Evolutionary conservation across 2,113 vertebrate genomes (phyloP), one percentile per base, ranked within the genome.

Genomic region (Oryzias celebensis): DNA sequence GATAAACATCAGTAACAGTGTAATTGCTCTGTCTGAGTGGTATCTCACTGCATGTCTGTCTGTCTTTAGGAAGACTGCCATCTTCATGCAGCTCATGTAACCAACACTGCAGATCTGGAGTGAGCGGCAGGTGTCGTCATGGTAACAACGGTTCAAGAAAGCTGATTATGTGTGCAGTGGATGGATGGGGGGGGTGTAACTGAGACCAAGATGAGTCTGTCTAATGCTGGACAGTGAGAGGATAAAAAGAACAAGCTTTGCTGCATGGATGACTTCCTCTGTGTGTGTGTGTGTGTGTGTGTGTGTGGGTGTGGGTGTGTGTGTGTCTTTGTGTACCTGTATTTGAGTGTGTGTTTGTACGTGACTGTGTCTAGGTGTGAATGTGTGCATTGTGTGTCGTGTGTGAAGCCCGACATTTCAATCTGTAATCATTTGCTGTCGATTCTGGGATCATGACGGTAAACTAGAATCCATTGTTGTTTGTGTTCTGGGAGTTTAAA

Each of bases 161-260:
- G 70, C 72, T 69, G 80, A 76, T 62, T 71, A 43, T 61, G 73
- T 58, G 67, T 69, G 31, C 77, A 77, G 77, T 54, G 79, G 83
- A 79, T 75, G 58, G 52, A 78, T 44, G 58, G 56, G 72, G 59
- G 76, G 73, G 84, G 81, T 79, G 75, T 73, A 75, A 87, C 68
- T 73, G 77, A 83, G 67, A 62, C 67, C 64, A 63, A 59, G 77
- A 75, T 72, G 76, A 36, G 8, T 77, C 76, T 71, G 63, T 42
- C 62, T 77, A 86, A 87, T 73, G 68, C 65, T 64, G 78, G 13
- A 3, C 73, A 26, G 62, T 43, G 52, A 45, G 65, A 69, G 53
- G 68, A 83, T 73, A 64, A 68, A 63, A 81, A 81, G 65, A 68
- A 43, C 63, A 43, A 65, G 67, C 45, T 5, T 15, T 53, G 14